Percentiles rank a stretch among this genome's conserved stretches.
phyloP scores from a whole-genome alignment of 2,888 invertebrate species.

The Phalera bucephala region DNA sequence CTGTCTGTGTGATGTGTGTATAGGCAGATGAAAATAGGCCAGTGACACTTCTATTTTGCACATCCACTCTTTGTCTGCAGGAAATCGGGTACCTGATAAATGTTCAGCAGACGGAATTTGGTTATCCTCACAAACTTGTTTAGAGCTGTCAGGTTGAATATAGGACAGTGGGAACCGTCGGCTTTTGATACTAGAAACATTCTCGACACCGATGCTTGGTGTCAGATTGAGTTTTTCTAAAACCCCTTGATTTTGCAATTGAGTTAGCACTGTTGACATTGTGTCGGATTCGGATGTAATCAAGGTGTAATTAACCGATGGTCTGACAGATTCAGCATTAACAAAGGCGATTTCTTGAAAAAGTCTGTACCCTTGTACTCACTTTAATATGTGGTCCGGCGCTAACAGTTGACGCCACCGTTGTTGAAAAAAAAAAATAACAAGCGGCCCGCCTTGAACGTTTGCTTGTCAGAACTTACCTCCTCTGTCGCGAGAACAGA shows the following conservation, averaged over 20 bases:
- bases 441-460: background rate
- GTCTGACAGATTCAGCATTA: background rate
- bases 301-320: background rate
- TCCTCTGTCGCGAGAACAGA: too few relatives aligned
- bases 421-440: background rate
- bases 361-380: background rate
- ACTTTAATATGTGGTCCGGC: too few relatives aligned
- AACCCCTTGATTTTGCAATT: background rate
- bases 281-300: background rate
- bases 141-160: constrained; percentile 3
- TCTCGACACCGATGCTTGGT: background rate
- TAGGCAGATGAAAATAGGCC: constrained; percentile 10
- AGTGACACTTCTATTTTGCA: constrained; percentile 23
- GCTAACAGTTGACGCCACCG: background rate
- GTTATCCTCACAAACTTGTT: constrained; percentile 10
- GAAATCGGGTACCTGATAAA: constrained; percentile 7
- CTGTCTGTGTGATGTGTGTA: constrained; percentile 12
- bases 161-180: constrained; percentile 8
- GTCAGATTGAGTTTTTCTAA: background rate
- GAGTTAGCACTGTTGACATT: background rate
- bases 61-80: constrained; percentile 6
- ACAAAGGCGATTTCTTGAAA: background rate
- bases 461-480: background rate
- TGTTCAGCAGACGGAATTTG: constrained; percentile 13
- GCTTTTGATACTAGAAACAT: constrained; percentile 16